Conservation (phyloP, 2,113 vertebrate genomes). For the Chunga burmeisteri region DNA sequence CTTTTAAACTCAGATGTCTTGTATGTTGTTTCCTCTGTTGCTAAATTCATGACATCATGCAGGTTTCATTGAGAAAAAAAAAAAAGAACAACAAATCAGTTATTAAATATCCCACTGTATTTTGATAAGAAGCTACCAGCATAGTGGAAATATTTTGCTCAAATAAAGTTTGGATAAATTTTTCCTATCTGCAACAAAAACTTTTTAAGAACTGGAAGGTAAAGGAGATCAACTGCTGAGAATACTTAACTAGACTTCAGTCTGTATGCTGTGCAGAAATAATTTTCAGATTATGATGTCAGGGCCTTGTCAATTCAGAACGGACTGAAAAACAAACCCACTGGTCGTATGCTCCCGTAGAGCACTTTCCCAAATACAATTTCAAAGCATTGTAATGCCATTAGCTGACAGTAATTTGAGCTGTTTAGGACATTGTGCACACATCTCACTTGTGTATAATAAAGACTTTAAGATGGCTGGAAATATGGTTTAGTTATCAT, state of each 20-base stretch:
- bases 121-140: neutral
- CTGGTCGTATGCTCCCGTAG: neutral
- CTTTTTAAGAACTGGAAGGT: neutral
- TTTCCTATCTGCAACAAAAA: neutral
- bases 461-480: neutral
- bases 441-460: neutral
- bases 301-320: neutral
- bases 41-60: neutral
- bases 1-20: neutral
- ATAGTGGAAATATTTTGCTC: neutral
- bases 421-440: neutral
- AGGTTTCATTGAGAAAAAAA: neutral
- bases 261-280: neutral
- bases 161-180: neutral
- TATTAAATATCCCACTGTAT: neutral
- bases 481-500: slow-evolving; percentile 37
- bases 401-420: neutral
- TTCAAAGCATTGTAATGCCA: neutral
- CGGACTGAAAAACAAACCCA: neutral
- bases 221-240: neutral
- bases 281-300: neutral
- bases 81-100: neutral
- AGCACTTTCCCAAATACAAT: neutral
- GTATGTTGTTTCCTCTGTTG: neutral
- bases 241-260: neutral